Base-by-base conservation (phyloP, 2,113 vertebrate species). In the Halichoeres trimaculatus region DNA sequence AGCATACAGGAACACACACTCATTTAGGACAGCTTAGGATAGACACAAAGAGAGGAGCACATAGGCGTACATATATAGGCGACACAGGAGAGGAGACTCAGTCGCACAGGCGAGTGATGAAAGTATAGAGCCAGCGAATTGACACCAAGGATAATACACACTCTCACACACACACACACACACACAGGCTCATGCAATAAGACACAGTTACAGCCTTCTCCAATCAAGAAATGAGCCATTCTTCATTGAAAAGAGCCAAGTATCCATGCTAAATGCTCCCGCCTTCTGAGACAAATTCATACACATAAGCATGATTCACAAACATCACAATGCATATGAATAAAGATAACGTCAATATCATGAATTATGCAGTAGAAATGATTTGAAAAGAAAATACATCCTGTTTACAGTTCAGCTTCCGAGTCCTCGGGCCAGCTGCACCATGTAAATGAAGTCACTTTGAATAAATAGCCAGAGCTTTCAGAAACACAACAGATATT, bases 391-490 rank as follows among this genome's bases (percentile, higher is more conserved):
- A 64, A 68, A 85, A 60, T 71, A 54, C 74, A 61, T 82, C 73
- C 73, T 70, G 53, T 53, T 77, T 76, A 5, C 55, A 74, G 80
- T 85, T 76, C 7, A 64, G 74, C 68, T 73, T 63, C 24, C 1
- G 75, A 64, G 54, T 79, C 87, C 85, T 74, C 35, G 62, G 73
- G 73, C 76, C 48, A 47, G 43, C 64, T 38, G 35, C 63, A 17
- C 10, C 59, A 66, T 81, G 70, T 76, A 83, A 87, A 88, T 74
- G 71, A 70, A 70, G 36, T 43, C 74, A 66, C 73, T 64, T 58
- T 69, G 87, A 84, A 81, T 80, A 84, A 84, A 84, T 70, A 80
- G 67, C 59, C 76, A 70, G 61, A 36, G 47, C 69, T 70, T 79
- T 56, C 58, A 52, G 35, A 30, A 86, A 78, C 60, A 86, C 68